A percentile compares a stretch with the other conserved stretches of the same genome.
Evolutionary conservation across 2,113 vertebrate genomes (phyloP).

Genomic region (Paramormyrops kingsleyae): DNA sequence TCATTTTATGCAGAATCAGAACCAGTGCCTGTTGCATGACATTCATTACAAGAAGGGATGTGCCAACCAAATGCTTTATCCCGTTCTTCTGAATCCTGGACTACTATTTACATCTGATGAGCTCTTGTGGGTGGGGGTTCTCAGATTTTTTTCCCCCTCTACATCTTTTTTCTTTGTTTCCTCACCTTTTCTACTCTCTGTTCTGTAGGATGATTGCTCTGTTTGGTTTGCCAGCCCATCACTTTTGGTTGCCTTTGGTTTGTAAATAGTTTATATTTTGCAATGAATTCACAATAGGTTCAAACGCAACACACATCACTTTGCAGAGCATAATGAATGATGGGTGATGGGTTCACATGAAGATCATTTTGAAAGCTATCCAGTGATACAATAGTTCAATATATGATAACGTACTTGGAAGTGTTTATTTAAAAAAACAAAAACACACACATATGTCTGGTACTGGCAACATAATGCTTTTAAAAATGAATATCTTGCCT

Average conservation of each 20-base stretch:
- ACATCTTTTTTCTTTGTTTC: background rate
- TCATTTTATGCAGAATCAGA: background rate
- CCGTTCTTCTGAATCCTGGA: background rate
- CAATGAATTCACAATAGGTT: background rate
- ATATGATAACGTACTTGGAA: background rate
- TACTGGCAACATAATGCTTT: conserved; percentile 80
- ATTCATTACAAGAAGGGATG: background rate
- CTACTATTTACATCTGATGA: background rate
- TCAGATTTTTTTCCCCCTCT: background rate
- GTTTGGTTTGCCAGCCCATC: background rate
- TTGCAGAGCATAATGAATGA: background rate
- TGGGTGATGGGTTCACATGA: background rate
- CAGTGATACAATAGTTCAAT: background rate
- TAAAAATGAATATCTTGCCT: conserved; percentile 83
- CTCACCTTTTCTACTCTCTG: background rate
- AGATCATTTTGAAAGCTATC: background rate
- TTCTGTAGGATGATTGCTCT: background rate
- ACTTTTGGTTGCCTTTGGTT: background rate
- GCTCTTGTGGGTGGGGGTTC: background rate
- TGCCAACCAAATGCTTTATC: background rate
- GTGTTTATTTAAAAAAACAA: conserved; percentile 60
- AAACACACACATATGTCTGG: conserved; percentile 66
- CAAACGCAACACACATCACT: background rate
- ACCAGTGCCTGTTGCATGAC: background rate
- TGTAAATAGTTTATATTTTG: background rate